Evolutionary conservation across 2,113 vertebrate species (phyloP), one percentile per base, ranked within the genome.

Genomic region (Elaphurus davidianus): DNA sequence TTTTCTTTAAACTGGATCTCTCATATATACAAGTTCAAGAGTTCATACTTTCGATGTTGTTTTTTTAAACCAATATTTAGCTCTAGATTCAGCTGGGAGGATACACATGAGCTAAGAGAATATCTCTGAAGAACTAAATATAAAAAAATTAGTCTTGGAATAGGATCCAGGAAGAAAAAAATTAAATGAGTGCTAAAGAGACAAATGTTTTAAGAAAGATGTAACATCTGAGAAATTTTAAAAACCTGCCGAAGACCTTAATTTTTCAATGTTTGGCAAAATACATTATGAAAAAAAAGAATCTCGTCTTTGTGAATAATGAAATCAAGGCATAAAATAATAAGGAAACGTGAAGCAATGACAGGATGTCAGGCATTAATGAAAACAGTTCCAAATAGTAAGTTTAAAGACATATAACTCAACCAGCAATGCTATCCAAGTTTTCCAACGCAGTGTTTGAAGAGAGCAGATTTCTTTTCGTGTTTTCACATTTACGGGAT

Each of bases 1-100:
- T 78, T 94, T 81, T 33, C 47, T 87, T 93, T 40, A 91, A 81
- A 97, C 1, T 47, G 10, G 33, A 79, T 45, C 27, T 47, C 94
- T 86, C 64, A 2, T 82, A 27, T 54, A 89, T 27, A n/a, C 21
- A 95, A 54, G n/a, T 79, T 96, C 40, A 93, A 60, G 40, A 78
- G 90, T 96, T 95, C 45, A 87, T 40, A 85, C n/a, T 67, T 93
- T 98, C 93, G 90, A 91, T 98, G 79, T 96, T 97, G 96, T 98
- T 98, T 98, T 97, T 96, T 96, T 97, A 98, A 98, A 97, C 94
- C 97, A 98, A 97, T 92, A 98, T 95, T 97, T 97, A 98, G 76
- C 95, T 91, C 97, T 96, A 84, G 93, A 92, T 96, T 96, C 94
- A 98, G 93, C 95, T 98, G 5, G 28, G 25, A 97, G 95, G 96